Percentiles rank a stretch among this genome's conserved stretches.
phyloP scores from a whole-genome alignment of 2,888 invertebrate genomes.

The Drosophila acutilabella region DNA sequence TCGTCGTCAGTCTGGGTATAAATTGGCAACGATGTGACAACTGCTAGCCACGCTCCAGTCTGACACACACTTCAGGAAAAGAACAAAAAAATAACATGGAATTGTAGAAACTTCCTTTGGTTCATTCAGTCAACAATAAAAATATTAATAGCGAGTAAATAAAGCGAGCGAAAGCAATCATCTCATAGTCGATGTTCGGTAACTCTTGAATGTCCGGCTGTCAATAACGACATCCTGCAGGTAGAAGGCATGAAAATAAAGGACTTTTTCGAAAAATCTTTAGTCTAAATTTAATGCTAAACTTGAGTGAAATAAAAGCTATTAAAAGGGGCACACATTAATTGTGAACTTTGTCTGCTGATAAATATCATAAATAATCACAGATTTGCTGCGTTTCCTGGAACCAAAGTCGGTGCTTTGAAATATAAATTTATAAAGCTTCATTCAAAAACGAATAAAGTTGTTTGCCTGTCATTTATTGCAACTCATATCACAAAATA shows the following conservation, averaged over 20 bases:
- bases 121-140: constrained; percentile 73
- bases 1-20: constrained; percentile 78
- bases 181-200: constrained; percentile 27
- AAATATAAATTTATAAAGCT: constrained; percentile 14
- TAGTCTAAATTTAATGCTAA: no score
- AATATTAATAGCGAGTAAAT: constrained; percentile 75
- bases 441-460: constrained; percentile 67
- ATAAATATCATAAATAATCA: constrained; percentile 22
- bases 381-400: constrained; percentile 52
- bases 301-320: neutral
- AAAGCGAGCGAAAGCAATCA: constrained; percentile 54
- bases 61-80: constrained; percentile 43
- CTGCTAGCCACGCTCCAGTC: constrained; percentile 79
- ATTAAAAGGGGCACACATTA: neutral
- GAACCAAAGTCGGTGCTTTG: constrained; percentile 48
- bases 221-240: constrained; percentile 27
- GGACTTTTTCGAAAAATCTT: neutral
- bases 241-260: neutral
- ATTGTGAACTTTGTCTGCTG: constrained; percentile 13
- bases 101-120: constrained; percentile 74
- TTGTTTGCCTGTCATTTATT: constrained; percentile 54
- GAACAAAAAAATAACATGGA: constrained; percentile 24
- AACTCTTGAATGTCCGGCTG: constrained; percentile 40
- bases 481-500: constrained; percentile 56
- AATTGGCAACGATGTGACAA: constrained; percentile 79